phyloP scores from a whole-genome alignment of 2,888 invertebrate species.

The Caenorhabditis imperialis region DNA sequence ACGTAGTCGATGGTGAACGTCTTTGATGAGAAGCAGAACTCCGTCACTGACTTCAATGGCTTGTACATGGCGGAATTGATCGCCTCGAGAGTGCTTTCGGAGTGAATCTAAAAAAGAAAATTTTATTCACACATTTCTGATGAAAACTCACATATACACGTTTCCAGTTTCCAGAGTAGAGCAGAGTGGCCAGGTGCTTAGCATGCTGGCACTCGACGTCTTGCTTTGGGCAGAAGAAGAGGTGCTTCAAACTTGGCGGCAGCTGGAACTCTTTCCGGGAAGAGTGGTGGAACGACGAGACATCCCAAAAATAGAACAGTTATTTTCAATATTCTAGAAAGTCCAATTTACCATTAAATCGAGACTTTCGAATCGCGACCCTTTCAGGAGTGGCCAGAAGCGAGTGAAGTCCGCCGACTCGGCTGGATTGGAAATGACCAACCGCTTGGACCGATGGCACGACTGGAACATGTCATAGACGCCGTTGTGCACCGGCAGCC shows the following conservation, averaged over 20 bases:
- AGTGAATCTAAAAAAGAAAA: constrained; percentile 37
- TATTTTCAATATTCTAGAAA: not conserved
- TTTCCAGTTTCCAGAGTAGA: constrained; percentile 39
- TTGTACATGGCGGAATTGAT: constrained; percentile 31
- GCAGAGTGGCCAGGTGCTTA: constrained; percentile 38
- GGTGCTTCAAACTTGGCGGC: constrained; percentile 38
- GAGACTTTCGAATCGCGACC: constrained; percentile 29
- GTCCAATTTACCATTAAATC: constrained; percentile 40
- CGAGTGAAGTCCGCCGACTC: constrained; percentile 22
- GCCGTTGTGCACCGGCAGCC: constrained; percentile 36
- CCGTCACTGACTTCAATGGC: constrained; percentile 17
- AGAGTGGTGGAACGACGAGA: constrained; percentile 51
- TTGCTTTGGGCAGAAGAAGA: constrained; percentile 52
- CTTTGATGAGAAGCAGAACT: constrained; percentile 51
- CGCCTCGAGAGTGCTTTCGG: constrained; percentile 19
- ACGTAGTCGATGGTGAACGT: constrained; percentile 46
- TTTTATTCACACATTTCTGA: not conserved
- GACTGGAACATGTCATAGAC: constrained; percentile 48
- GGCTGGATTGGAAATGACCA: constrained; percentile 32
- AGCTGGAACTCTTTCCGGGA: constrained; percentile 46
- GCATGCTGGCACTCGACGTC: constrained; percentile 27
- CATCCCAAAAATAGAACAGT: constrained; percentile 44
- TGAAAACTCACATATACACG: constrained; percentile 39
- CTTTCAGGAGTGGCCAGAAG: constrained; percentile 50
- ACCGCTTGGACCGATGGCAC: constrained; percentile 22